phyloP scores from a whole-genome alignment of 2,113 vertebrate species.

The Ellobius talpinus region DNA sequence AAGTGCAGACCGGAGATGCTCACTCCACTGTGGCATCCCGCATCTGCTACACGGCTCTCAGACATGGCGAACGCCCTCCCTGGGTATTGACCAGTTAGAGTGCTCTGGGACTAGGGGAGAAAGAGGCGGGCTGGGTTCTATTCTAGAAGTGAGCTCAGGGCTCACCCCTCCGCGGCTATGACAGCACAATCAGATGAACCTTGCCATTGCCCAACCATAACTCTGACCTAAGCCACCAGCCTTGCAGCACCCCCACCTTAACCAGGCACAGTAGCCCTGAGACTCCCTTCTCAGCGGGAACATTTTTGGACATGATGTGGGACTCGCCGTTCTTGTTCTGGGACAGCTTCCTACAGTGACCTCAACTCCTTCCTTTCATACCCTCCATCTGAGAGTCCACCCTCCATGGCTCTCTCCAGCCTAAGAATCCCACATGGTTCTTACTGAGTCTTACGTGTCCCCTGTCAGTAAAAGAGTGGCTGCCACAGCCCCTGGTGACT shows the following conservation, averaged over 20 bases:
- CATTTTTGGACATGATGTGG: background rate
- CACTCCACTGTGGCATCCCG: background rate
- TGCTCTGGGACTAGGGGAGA: background rate
- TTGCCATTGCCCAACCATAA: rapidly evolving
- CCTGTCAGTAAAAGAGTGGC: background rate
- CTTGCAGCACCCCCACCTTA: rapidly evolving
- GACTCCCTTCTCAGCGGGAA: too few relatives aligned
- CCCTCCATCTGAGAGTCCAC: background rate
- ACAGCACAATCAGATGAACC: background rate
- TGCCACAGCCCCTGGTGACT: rapidly evolving
- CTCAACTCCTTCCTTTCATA: rapidly evolving
- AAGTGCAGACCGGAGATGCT: background rate
- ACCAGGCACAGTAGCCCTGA: too few relatives aligned
- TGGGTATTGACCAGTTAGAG: background rate
- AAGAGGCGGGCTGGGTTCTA: rapidly evolving
- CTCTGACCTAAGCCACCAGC: background rate
- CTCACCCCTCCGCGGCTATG: rapidly evolving
- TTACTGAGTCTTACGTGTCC: background rate
- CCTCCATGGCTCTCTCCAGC: background rate
- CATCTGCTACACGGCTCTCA: background rate
- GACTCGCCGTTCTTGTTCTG: background rate
- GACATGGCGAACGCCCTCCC: background rate
- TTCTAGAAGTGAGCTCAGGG: too few relatives aligned
- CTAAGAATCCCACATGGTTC: rapidly evolving
- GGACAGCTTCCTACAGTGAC: background rate